A percentile compares a stretch with the other conserved stretches of the same genome.
These are phyloP conservation scores for Acanthococcus lagerstroemiae DNA, from an alignment of 2,888 invertebrate genomes.

Conservation along the genomic window DNA sequence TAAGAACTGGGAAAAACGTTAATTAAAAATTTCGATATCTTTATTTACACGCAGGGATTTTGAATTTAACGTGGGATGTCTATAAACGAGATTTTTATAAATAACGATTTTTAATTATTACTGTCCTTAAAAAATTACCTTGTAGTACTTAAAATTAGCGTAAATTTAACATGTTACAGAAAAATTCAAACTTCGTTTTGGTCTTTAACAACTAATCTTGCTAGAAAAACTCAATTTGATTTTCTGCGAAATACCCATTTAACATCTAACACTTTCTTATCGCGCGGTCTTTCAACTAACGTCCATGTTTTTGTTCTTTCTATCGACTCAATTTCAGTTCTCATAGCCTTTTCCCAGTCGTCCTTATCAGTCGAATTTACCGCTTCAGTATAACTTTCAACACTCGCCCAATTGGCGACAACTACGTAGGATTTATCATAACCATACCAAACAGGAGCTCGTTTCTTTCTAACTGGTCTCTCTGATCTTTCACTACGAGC, in stretches of 20 bases:
- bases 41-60: no score
- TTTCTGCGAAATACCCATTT: slow-evolving; percentile 9
- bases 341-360: slow-evolving; percentile 3
- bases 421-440: neutral
- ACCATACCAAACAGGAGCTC: neutral
- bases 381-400: neutral
- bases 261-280: slow-evolving; percentile 1
- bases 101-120: no score
- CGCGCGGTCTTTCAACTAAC: slow-evolving; percentile 2
- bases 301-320: neutral
- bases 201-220: no score
- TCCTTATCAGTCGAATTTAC: neutral
- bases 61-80: no score
- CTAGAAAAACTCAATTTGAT: no score
- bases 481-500: neutral
- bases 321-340: neutral
- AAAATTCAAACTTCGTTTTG: no score
- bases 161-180: no score
- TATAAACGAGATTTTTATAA: no score
- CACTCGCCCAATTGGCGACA: neutral
- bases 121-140: no score
- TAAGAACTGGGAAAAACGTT: no score
- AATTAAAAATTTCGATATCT: no score
- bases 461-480: neutral
- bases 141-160: no score